These are phyloP conservation scores for Pedetes capensis DNA, from an alignment of 2,113 vertebrate species.

Conservation along the genomic window DNA sequence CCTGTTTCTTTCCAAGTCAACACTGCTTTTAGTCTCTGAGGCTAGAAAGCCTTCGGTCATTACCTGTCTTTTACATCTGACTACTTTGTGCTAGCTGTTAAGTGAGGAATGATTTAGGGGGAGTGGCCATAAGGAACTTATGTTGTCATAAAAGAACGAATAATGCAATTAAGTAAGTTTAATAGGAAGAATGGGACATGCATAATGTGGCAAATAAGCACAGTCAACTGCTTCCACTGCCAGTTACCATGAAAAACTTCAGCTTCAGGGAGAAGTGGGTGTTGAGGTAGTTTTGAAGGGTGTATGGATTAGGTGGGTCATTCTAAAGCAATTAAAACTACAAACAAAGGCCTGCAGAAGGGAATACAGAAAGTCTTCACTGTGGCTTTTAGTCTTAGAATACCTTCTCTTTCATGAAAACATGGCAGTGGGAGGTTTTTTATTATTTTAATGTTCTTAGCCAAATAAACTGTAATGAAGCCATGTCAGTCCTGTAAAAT, in stretches of 20 bases:
- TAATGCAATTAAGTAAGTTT: constrained; percentile 17
- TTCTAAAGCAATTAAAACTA: background rate
- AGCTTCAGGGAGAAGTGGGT: background rate
- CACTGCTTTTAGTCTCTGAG: background rate
- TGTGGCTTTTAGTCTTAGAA: background rate
- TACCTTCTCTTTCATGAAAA: background rate
- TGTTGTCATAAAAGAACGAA: background rate
- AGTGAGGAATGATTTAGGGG: background rate
- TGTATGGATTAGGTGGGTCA: background rate
- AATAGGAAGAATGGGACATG: background rate
- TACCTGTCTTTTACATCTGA: background rate
- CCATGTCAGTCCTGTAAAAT: background rate
- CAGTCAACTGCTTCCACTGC: background rate
- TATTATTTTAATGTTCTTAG: background rate
- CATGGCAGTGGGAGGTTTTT: background rate
- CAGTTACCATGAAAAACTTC: background rate
- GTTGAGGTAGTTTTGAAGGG: background rate
- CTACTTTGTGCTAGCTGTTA: background rate
- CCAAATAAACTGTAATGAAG: constrained; percentile 23
- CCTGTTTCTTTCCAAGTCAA: background rate
- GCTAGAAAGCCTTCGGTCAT: background rate
- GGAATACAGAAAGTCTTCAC: background rate
- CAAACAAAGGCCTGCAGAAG: background rate
- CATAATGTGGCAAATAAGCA: background rate
- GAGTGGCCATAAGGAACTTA: background rate